Percentiles rank a stretch among this genome's conserved stretches.
phyloP scores from a whole-genome alignment of 1,140 invertebrate genomes.

The Metaphire vulgaris region DNA sequence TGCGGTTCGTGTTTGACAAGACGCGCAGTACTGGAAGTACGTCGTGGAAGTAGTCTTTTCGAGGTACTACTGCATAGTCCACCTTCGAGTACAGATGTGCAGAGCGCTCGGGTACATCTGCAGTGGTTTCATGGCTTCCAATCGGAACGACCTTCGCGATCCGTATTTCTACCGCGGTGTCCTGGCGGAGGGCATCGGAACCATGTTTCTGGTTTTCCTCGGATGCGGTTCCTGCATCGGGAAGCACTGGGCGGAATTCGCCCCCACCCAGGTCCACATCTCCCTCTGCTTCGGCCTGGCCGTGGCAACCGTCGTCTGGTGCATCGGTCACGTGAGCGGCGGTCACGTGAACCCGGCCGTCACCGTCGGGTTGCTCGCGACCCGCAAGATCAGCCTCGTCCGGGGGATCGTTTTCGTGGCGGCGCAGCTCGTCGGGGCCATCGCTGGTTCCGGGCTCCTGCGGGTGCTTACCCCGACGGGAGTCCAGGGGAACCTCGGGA shows the following conservation, averaged over 20 bases:
- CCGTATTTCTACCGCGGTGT: slow-evolving; percentile 81
- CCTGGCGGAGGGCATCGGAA: slow-evolving; percentile 61
- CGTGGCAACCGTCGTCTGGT: slow-evolving; percentile 48
- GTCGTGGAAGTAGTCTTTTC: too few species aligned
- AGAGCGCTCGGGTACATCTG: not conserved
- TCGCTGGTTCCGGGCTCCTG: slow-evolving; percentile 67
- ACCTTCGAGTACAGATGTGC: too few species aligned
- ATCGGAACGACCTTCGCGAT: slow-evolving; percentile 29
- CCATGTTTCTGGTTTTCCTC: slow-evolving; percentile 23
- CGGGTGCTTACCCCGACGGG: slow-evolving; percentile 54
- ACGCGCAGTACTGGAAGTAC: too few species aligned
- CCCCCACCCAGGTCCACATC: slow-evolving; percentile 60
- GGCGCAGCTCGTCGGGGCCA: slow-evolving; percentile 61
- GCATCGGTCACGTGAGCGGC: slow-evolving; percentile 73
- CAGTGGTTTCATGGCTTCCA: not conserved
- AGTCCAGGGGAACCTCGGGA: slow-evolving; percentile 55
- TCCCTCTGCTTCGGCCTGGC: slow-evolving; percentile 44
- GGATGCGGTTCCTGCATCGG: slow-evolving; percentile 26
- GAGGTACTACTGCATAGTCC: too few species aligned
- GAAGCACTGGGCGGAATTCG: slow-evolving; percentile 63
- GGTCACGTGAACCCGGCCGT: slow-evolving; percentile 87
- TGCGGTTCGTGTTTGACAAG: too few species aligned
- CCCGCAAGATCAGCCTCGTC: slow-evolving; percentile 37
- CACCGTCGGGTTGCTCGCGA: slow-evolving; percentile 61
- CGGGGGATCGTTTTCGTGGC: slow-evolving; percentile 43